Evolutionary conservation across 2,888 invertebrate species (phyloP).

Genomic region (Nomada fucata): DNA sequence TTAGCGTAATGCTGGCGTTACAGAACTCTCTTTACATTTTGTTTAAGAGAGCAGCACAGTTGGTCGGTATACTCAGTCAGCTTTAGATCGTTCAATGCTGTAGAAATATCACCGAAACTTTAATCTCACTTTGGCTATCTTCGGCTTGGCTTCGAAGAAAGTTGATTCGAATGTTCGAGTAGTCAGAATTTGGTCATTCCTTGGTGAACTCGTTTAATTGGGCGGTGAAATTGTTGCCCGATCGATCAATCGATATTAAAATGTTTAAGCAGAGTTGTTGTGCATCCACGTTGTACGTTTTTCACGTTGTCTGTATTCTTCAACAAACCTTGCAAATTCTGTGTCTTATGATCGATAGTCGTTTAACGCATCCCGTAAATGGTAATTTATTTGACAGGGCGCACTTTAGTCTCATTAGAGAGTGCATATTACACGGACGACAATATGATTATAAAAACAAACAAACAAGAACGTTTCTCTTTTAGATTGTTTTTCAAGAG

Average conservation of each 20-base stretch:
- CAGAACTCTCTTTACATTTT: slow-evolving; percentile 62
- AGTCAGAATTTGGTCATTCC: background rate
- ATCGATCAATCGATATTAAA: background rate
- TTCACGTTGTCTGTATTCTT: slow-evolving; percentile 31
- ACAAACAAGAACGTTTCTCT: slow-evolving; percentile 55
- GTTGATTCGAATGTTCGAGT: background rate
- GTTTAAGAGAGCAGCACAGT: slow-evolving; percentile 80
- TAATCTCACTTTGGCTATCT: background rate
- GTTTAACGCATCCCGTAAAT: slow-evolving; percentile 83
- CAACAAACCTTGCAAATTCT: slow-evolving; percentile 34
- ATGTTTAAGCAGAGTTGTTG: slow-evolving; percentile 14
- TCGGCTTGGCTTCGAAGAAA: too few species aligned
- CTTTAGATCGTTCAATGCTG: slow-evolving; percentile 38
- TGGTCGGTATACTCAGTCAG: slow-evolving; percentile 76
- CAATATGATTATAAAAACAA: background rate
- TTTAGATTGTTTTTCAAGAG: slow-evolving; percentile 86
- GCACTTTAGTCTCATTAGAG: too few species aligned
- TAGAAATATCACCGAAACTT: background rate
- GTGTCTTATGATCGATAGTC: slow-evolving; percentile 83
- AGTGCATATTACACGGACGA: too few species aligned
- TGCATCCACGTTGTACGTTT: background rate
- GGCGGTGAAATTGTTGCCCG: background rate
- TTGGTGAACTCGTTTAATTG: background rate
- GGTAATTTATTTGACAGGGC: slow-evolving; percentile 76
- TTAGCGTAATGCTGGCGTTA: slow-evolving; percentile 57